A percentile compares a stretch with the other conserved stretches of the same genome.
phyloP scores from a whole-genome alignment of 2,113 vertebrate genomes.

The Ceyx melanurus region DNA sequence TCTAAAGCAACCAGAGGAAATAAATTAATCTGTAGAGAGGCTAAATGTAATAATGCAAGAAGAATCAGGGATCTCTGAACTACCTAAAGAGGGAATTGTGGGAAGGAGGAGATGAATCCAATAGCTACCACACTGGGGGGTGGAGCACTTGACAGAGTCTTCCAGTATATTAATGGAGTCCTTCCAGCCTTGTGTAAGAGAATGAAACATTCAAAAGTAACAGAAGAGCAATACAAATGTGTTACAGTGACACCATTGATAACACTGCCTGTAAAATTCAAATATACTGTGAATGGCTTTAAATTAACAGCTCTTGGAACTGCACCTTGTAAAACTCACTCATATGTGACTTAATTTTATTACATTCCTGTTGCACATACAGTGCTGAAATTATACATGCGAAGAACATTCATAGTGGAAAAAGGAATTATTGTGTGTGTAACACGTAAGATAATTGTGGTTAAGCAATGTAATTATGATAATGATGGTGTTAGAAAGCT shows the following conservation, averaged over 20 bases:
- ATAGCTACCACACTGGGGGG: not conserved
- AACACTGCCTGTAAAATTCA: constrained; percentile 16
- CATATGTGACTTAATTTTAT: not conserved
- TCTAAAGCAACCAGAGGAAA: not conserved
- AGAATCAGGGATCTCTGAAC: not conserved
- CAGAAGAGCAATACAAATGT: not conserved
- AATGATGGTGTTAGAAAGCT: not conserved
- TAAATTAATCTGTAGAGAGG: not conserved
- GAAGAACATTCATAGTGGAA: not conserved
- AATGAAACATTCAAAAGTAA: not conserved
- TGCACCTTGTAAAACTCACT: not conserved
- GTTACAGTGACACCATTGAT: not conserved
- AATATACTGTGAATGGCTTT: not conserved
- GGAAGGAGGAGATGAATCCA: not conserved
- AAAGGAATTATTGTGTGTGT: not conserved
- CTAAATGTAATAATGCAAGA: not conserved
- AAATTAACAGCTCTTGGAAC: constrained; percentile 22
- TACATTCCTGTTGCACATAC: not conserved
- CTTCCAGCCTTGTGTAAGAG: not conserved
- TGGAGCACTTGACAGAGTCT: not conserved
- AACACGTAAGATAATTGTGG: not conserved
- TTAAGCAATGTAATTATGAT: not conserved
- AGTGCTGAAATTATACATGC: not conserved
- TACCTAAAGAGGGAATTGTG: not conserved
- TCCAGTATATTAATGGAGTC: not conserved